A percentile compares a stretch with the other conserved stretches of the same genome.
Conservation (phyloP, 1,140 invertebrate genomes). For the Ladona fulva region DNA sequence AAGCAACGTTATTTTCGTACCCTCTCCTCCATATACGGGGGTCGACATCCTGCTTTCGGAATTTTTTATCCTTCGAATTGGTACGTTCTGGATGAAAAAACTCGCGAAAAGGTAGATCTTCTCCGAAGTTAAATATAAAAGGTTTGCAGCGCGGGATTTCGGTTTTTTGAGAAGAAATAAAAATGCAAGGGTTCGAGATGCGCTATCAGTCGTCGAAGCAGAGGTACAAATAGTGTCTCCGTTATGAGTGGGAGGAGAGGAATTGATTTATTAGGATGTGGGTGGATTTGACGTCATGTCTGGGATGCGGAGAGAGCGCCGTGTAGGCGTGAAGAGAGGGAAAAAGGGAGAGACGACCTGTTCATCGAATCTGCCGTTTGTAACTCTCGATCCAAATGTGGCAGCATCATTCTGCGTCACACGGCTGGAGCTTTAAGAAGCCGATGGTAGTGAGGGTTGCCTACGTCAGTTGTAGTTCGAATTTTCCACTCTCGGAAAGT, state of each 20-base stretch:
- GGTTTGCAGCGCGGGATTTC: too few relatives aligned
- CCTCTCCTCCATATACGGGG: background rate
- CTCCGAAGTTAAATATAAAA: too few relatives aligned
- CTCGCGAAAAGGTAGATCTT: too few relatives aligned
- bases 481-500: too few relatives aligned
- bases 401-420: background rate
- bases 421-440: background rate
- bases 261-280: background rate
- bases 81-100: too few relatives aligned
- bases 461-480: background rate
- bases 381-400: background rate
- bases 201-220: too few relatives aligned
- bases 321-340: background rate
- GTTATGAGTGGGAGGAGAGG: background rate
- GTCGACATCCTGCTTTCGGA: too few relatives aligned
- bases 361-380: background rate
- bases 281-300: background rate
- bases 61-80: too few relatives aligned
- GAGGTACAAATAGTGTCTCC: too few relatives aligned
- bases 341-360: background rate
- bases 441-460: background rate
- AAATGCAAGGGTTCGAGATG: too few relatives aligned
- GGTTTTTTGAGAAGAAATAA: too few relatives aligned
- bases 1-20: background rate
- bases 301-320: background rate